phyloP scores from a whole-genome alignment of 1,140 invertebrate species.

The Hylyphantes graminicola region DNA sequence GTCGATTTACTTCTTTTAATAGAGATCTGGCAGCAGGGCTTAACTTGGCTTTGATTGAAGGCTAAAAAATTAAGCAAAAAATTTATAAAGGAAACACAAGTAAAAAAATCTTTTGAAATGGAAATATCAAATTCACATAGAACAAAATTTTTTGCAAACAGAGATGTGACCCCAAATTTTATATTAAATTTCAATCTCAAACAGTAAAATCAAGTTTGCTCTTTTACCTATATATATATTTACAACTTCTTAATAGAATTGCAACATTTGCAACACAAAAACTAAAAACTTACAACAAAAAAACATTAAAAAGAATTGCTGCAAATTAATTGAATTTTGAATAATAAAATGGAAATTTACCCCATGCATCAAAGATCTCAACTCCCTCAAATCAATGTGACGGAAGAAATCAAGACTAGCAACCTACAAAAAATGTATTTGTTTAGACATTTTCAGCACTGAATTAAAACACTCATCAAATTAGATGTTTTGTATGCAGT shows the following conservation, averaged over 20 bases:
- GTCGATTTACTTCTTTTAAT: conserved; percentile 52
- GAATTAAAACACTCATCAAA: not conserved
- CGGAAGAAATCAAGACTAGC: conserved; percentile 84
- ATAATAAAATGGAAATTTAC: conserved; percentile 22
- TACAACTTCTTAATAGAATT: too few relatives aligned
- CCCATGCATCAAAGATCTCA: conserved; percentile 71
- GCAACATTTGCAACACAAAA: not conserved
- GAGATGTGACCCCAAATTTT: not conserved
- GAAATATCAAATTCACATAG: not conserved
- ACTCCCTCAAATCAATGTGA: conserved; percentile 87
- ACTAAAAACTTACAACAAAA: too few relatives aligned
- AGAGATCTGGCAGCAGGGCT: conserved; percentile 41
- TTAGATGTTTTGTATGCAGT: not conserved
- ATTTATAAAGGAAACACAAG: not conserved
- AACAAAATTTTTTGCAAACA: not conserved
- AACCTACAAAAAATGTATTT: conserved; percentile 66
- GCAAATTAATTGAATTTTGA: not conserved
- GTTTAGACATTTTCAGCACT: not conserved
- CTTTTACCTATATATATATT: too few relatives aligned
- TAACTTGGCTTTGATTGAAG: conserved; percentile 49
- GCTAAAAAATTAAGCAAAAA: conserved; percentile 4
- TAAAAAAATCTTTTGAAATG: not conserved
- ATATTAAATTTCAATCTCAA: too few relatives aligned
- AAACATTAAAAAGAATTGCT: too few relatives aligned
- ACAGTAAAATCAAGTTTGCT: not conserved